phyloP scores from a whole-genome alignment of 2,888 invertebrate genomes.

The Macaria notata region DNA sequence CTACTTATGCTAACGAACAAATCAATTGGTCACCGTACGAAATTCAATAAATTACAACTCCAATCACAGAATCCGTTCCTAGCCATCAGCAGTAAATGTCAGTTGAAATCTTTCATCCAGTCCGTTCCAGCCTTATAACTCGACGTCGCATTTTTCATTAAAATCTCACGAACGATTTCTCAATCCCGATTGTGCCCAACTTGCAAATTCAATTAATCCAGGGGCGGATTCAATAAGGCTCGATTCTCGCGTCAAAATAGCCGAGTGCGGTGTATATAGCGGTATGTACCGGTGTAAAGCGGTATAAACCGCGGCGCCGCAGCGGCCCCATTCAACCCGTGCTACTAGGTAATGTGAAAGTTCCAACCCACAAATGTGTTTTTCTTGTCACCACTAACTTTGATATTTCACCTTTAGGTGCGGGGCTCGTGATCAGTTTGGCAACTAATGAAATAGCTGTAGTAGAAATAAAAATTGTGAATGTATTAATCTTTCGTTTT shows the following conservation, averaged over 20 bases:
- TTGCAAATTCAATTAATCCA: conserved; percentile 64
- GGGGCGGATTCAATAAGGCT: conserved; percentile 51
- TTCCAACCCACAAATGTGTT: conserved; percentile 64
- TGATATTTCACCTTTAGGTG: conserved; percentile 51
- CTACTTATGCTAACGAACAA: too few species aligned
- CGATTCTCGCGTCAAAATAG: conserved; percentile 49
- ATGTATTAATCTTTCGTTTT: too few species aligned
- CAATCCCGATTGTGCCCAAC: conserved; percentile 44
- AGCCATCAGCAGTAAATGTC: conserved; percentile 16
- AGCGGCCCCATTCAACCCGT: conserved; percentile 43
- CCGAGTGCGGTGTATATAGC: conserved; percentile 9
- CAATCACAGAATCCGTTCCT: conserved; percentile 6
- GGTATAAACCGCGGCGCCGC: conserved; percentile 48
- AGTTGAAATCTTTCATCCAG: conserved; percentile 7
- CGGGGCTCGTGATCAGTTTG: not conserved
- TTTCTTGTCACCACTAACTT: conserved; percentile 62
- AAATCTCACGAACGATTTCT: conserved; percentile 39
- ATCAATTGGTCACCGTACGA: too few species aligned
- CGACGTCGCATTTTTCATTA: conserved; percentile 32
- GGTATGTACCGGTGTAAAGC: conserved; percentile 42
- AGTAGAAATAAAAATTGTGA: too few species aligned
- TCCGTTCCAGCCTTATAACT: conserved; percentile 18
- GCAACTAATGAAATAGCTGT: too few species aligned
- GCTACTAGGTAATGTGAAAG: conserved; percentile 46
- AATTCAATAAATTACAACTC: conserved; percentile 3